Percentiles rank a stretch among this genome's conserved stretches.
These are phyloP conservation scores for Shinisaurus crocodilurus DNA, from an alignment of 2,113 vertebrate species.

Conservation along the genomic window DNA sequence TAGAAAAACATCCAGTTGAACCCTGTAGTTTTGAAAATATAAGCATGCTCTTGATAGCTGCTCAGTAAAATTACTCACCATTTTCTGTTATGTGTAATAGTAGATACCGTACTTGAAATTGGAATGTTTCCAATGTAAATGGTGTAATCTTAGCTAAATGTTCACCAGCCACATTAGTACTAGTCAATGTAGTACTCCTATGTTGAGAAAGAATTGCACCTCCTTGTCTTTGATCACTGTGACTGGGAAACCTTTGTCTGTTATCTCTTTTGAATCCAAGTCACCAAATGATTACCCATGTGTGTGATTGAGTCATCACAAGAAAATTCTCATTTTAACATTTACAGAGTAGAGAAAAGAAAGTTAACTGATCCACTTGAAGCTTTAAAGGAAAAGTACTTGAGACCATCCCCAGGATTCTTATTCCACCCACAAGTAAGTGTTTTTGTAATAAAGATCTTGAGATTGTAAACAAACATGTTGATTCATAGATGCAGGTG, in stretches of 20 bases:
- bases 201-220: constrained; percentile 17
- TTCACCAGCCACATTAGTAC: neutral
- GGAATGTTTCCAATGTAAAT: constrained; percentile 48
- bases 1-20: rapidly evolving
- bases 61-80: neutral
- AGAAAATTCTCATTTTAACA: constrained; percentile 84
- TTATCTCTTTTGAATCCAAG: constrained; percentile 53
- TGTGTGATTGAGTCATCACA: constrained; percentile 68
- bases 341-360: constrained; percentile 99
- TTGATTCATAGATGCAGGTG: constrained; percentile 82
- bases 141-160: constrained; percentile 7
- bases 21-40: neutral
- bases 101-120: constrained; percentile 9
- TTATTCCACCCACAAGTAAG: constrained; percentile 99
- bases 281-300: constrained; percentile 55
- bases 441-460: constrained; percentile 74
- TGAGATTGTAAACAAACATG: constrained; percentile 77
- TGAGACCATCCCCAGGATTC: constrained; percentile 95
- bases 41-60: constrained; percentile 17
- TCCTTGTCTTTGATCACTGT: constrained; percentile 42
- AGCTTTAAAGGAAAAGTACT: constrained; percentile 98
- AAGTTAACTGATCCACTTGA: constrained; percentile 98
- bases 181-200: neutral
- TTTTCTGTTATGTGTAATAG: constrained; percentile 22
- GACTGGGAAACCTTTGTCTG: constrained; percentile 39